phyloP scores from a whole-genome alignment of 2,797 vertebrate genomes.

The Morus bassanus region DNA sequence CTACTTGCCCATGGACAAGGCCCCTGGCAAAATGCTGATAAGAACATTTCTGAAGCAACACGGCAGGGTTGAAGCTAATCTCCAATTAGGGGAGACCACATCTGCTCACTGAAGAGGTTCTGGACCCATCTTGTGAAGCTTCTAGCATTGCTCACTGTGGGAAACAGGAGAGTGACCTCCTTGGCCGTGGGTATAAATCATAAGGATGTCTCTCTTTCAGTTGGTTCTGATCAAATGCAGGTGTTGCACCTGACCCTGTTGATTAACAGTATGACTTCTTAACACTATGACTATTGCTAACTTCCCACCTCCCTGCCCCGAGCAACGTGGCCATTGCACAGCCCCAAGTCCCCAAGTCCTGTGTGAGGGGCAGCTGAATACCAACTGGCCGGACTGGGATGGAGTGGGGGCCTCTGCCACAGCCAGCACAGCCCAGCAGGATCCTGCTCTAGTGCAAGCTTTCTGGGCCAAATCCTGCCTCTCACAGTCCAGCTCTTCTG shows the following conservation, averaged over 20 bases:
- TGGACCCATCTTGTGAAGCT: background rate
- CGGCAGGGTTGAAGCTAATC: background rate
- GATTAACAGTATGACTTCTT: background rate
- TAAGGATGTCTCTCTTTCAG: background rate
- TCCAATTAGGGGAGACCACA: background rate
- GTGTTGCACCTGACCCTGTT: background rate
- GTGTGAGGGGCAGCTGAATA: fast-evolving
- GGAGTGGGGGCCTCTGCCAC: background rate
- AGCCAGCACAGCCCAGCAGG: background rate
- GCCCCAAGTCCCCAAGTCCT: background rate
- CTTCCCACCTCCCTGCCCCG: background rate
- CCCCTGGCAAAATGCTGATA: background rate
- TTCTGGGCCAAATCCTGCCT: background rate
- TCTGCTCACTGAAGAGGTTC: background rate
- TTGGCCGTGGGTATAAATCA: background rate
- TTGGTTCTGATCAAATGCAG: background rate
- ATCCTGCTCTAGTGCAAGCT: background rate
- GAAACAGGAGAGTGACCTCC: background rate
- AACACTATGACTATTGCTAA: background rate
- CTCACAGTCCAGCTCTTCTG: background rate
- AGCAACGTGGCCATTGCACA: background rate
- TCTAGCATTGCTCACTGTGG: background rate
- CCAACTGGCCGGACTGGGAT: background rate
- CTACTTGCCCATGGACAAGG: background rate
- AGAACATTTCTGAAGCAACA: background rate